Base-by-base conservation (phyloP, 2,113 vertebrate species). In the Pontoporia blainvillei region DNA sequence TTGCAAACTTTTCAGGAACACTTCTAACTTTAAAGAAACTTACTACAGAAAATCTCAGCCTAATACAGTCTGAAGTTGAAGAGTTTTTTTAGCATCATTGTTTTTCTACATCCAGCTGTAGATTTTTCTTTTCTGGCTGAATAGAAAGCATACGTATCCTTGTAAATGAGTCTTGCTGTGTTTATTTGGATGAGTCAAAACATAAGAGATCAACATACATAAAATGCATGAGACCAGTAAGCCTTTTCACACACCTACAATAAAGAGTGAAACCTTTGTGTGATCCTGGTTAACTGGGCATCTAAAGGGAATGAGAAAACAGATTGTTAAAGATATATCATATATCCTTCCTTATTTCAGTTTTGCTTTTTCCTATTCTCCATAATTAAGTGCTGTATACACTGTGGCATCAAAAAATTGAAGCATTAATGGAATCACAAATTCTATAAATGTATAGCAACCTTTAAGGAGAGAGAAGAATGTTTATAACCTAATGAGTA, bases 191-290 rank as follows among this genome's bases (percentile, higher is more conserved):
- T 76, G n/a, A 82, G 17, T 78, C 36, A 93, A 49, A 92, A 91
- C 41, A 9, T n/a, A 78, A 79, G 75, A 90, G 54, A 78, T 76
- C 27, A 73, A 15, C 46, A 66, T 41, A 71, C 20, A 49, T 86
- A 72, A 94, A 76, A 75, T 90, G 52, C 36, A 75, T 94, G 84
- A 41, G 41, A 83, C 52, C 18, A 29, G 62, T 94, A 36, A 83
- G 34, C 92, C 52, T 95, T 93, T 81, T 88, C 39, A 93, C 39
- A 91, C 15, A 94, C 23, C 29, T 91, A 6, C 36, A 64, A 12
- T 86, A 69, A 91, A 83, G 61, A 62, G 29, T 93, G 62, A 96
- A 96, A 86, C 29, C 81, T 95, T 34, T 95, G n/a, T 94, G 20
- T 92, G 61, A 71, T 59, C 59, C 44, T 91, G n/a, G 41, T 82